Evolutionary conservation across 2,113 vertebrate species (phyloP).

Genomic region (Perca fluviatilis): DNA sequence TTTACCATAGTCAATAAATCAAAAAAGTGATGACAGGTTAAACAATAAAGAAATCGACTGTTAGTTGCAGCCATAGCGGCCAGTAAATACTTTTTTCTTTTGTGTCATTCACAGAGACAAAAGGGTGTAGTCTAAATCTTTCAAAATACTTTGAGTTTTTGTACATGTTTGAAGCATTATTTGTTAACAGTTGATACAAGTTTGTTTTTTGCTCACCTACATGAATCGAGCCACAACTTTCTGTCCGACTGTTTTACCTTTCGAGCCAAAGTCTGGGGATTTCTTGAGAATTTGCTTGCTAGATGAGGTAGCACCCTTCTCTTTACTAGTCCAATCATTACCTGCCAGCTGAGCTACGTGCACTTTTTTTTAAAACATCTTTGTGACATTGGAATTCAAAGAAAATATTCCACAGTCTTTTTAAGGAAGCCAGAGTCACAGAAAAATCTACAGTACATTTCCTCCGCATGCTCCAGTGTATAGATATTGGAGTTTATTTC

Average conservation of each 20-base stretch:
- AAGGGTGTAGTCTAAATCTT: no score
- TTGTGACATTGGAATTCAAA: slow-evolving; percentile 13
- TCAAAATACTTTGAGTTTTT: not conserved
- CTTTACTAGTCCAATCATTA: not conserved
- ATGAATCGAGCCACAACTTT: not conserved
- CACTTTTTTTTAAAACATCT: slow-evolving; percentile 1
- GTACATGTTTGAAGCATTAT: not conserved
- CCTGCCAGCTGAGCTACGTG: slow-evolving; percentile 5
- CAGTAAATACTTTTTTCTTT: not conserved
- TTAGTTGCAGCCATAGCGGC: not conserved
- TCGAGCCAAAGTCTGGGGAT: not conserved
- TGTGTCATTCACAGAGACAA: not conserved
- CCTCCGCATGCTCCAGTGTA: slow-evolving; percentile 10
- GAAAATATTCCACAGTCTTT: not conserved
- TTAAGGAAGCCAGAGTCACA: not conserved
- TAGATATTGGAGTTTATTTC: slow-evolving; percentile 17
- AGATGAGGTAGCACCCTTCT: not conserved
- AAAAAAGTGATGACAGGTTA: not conserved
- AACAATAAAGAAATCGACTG: not conserved
- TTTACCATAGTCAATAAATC: not conserved
- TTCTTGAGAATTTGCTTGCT: not conserved
- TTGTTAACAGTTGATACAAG: not conserved
- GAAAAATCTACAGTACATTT: slow-evolving; percentile 1
- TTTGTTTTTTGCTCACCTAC: not conserved
- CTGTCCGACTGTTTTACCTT: slow-evolving; percentile 3